Conservation (phyloP, 2,113 vertebrate genomes). For the Maccullochella peelii region DNA sequence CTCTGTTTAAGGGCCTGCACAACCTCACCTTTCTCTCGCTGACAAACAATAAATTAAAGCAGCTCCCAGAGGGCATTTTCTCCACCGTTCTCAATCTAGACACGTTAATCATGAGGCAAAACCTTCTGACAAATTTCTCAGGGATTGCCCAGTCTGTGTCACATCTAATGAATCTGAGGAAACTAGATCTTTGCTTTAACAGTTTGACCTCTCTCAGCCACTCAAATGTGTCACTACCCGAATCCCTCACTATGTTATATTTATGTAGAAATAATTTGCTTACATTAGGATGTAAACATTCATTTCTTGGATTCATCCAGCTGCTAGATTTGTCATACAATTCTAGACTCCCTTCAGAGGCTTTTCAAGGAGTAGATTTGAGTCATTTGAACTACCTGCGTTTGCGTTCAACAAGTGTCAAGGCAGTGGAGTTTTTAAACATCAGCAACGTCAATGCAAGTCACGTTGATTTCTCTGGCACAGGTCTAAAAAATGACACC, state of each 20-base stretch:
- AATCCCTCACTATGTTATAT: constrained; percentile 66
- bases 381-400: constrained; percentile 62
- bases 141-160: constrained; percentile 72
- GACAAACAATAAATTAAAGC: constrained; percentile 71
- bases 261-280: constrained; percentile 80
- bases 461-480: constrained; percentile 83
- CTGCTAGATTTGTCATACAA: constrained; percentile 85
- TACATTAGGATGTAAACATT: constrained; percentile 61
- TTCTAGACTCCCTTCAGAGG: neutral
- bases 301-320: constrained; percentile 67
- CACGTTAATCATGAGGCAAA: constrained; percentile 72
- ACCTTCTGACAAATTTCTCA: constrained; percentile 77
- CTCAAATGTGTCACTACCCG: constrained; percentile 61
- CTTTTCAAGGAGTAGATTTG: constrained; percentile 78
- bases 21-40: constrained; percentile 77
- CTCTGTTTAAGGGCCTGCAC: constrained; percentile 70
- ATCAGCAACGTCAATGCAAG: constrained; percentile 65
- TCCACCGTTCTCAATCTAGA: constrained; percentile 53
- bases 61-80: constrained; percentile 71
- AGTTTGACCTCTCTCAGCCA: constrained; percentile 73
- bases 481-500: constrained; percentile 45
- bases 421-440: constrained; percentile 71
- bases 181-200: constrained; percentile 85
- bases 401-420: constrained; percentile 76
- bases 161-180: constrained; percentile 61